Conservation (phyloP, 2,797 vertebrate species). For the Etheostoma perlongum region DNA sequence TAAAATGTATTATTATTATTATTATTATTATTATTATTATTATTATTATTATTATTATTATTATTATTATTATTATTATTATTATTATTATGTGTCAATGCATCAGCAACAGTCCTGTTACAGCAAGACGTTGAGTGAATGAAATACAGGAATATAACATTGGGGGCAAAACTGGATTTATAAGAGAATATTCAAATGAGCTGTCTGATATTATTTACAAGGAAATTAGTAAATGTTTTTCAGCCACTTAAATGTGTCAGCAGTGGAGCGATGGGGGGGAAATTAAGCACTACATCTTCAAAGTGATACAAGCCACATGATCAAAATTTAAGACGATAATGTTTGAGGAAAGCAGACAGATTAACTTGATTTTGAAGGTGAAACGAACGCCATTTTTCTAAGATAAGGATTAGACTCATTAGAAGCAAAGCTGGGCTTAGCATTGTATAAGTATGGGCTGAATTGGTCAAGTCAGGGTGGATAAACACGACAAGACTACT, state of each 20-base stretch:
- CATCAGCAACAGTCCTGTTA: too few relatives aligned
- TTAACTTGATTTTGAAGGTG: slow-evolving; percentile 24
- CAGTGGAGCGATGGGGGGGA: slow-evolving; percentile 24
- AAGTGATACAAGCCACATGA: slow-evolving; percentile 29
- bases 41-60: too few relatives aligned
- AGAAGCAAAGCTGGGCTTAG: slow-evolving; percentile 17
- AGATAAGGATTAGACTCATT: slow-evolving; percentile 51
- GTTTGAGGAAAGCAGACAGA: background rate
- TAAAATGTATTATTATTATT: too few relatives aligned
- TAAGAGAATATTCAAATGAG: slow-evolving; percentile 68
- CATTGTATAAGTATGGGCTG: background rate
- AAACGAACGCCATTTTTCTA: slow-evolving; percentile 28
- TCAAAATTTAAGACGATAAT: slow-evolving; percentile 17
- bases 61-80: too few relatives aligned
- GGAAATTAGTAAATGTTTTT: slow-evolving; percentile 62
- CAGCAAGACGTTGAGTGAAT: too few relatives aligned
- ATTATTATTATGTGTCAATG: too few relatives aligned
- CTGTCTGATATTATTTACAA: slow-evolving; percentile 54
- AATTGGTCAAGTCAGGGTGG: slow-evolving; percentile 23
- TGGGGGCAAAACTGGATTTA: slow-evolving; percentile 40
- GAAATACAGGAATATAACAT: background rate
- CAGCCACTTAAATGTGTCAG: slow-evolving; percentile 51
- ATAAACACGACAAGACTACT: slow-evolving; percentile 29
- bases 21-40: too few relatives aligned
- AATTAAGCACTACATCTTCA: slow-evolving; percentile 10